Evolutionary conservation across 1,140 invertebrate genomes (phyloP), one percentile per base, ranked within the genome.

Genomic region (Drosophila yakuba): DNA sequence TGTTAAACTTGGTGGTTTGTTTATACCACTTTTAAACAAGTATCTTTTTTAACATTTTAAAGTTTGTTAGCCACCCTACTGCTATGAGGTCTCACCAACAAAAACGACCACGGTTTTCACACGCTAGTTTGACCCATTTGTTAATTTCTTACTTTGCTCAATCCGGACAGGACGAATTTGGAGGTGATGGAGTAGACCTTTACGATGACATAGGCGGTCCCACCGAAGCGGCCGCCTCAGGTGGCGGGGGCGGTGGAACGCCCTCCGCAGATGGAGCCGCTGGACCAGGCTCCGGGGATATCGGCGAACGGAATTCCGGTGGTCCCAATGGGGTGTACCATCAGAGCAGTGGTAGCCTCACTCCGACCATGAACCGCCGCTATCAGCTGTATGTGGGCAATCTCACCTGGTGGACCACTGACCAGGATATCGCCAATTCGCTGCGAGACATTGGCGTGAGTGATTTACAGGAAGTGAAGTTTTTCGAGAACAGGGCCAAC

Each of bases 401-500:
- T 93, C 94, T 99, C 50, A 98, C 96, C 83, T 97, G 96, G 96
- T 99, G 98, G 98, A 99, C 98, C 43, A 99, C 98, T 59, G 98
- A 99, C 93, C 96, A 98, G 93, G 98, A 99, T 92, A 96, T 99
- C 50, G 95, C 96, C 35, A 97, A 98, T 93, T 95, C 97, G 3
- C 95, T 99, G 60, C 94, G 95, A 51, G 95, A 95, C 69, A 94
- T 99, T 75, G 98, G 98, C 20, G 96, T 99, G 3, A 95, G 94
- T 64, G 99, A 99, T 93, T 96, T 99, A 78, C 94, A 98, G 73
- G 99, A 99, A 92, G 98, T 99, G 12, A 99, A 99, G 93, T 99
- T 99, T 93, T 99, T 99, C 94, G 99, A 99, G 93, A 99, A 99
- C 93, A 95, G 99, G 81, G 97, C 97, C 11, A 99, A 99, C 94